These are phyloP conservation scores for Pachyseris speciosa DNA, from an alignment of 64 coral and sea anemone species.

Conservation along the genomic window DNA sequence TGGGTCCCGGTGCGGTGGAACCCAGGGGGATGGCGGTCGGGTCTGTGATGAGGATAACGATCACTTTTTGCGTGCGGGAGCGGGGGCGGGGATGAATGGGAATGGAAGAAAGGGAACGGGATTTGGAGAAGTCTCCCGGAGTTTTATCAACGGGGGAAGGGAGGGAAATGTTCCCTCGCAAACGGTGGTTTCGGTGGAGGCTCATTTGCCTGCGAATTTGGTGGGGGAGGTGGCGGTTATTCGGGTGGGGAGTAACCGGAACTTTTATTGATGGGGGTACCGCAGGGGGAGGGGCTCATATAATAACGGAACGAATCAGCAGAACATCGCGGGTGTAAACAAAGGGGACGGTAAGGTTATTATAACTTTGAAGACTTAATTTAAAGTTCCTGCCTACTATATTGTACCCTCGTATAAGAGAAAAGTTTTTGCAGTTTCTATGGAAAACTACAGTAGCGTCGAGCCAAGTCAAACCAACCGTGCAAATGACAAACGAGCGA, in stretches of 20 bases:
- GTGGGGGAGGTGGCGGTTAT: slow-evolving; percentile 75
- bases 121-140: background rate
- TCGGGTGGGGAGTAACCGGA: slow-evolving; percentile 40
- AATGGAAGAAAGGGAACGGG: background rate
- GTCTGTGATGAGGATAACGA: background rate
- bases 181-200: slow-evolving; percentile 75
- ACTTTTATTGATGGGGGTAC: background rate
- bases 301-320: slow-evolving; percentile 55
- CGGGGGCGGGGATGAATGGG: slow-evolving; percentile 14
- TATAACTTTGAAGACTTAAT: background rate
- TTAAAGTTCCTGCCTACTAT: too few relatives aligned
- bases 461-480: too few relatives aligned
- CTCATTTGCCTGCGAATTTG: background rate
- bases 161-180: background rate
- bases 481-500: too few relatives aligned
- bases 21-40: slow-evolving; percentile 18
- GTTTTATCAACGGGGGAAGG: slow-evolving; percentile 49
- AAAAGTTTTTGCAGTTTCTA: too few relatives aligned
- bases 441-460: too few relatives aligned
- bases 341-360: slow-evolving; percentile 73
- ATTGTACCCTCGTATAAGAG: too few relatives aligned
- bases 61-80: background rate
- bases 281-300: slow-evolving; percentile 81
- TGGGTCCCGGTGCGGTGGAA: slow-evolving; percentile 50
- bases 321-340: slow-evolving; percentile 66